phyloP scores from a whole-genome alignment of 2,113 vertebrate genomes.

The Typhlomys cinereus region DNA sequence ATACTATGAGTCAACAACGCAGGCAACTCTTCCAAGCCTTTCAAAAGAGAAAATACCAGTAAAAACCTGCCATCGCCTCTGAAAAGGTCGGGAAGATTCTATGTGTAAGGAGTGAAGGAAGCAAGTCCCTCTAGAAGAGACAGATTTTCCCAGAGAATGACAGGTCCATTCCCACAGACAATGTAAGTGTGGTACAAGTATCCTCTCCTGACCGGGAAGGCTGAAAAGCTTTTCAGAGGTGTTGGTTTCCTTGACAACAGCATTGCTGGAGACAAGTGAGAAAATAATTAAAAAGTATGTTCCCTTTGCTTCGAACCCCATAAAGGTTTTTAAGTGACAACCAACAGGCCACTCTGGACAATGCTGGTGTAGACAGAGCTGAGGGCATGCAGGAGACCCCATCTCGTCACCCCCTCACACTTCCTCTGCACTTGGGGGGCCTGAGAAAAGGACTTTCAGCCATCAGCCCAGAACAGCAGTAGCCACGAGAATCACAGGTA shows the following conservation, averaged over 20 bases:
- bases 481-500: neutral
- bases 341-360: neutral
- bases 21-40: neutral
- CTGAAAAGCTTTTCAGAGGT: slow-evolving; percentile 79
- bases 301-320: slow-evolving; percentile 54
- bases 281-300: slow-evolving; percentile 84
- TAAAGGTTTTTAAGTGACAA: slow-evolving; percentile 61
- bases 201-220: slow-evolving; percentile 67
- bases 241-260: slow-evolving; percentile 87
- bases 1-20: neutral
- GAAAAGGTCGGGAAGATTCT: slow-evolving; percentile 68
- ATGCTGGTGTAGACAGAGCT: fast-evolving
- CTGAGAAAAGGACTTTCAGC: neutral
- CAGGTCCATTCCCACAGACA: slow-evolving; percentile 63
- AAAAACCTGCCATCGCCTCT: neutral
- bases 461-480: neutral
- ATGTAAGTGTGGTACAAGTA: slow-evolving; percentile 60
- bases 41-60: slow-evolving; percentile 30
- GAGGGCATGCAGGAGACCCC: neutral
- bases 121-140: slow-evolving; percentile 49
- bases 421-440: neutral
- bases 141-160: slow-evolving; percentile 35
- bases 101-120: slow-evolving; percentile 42
- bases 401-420: no score
- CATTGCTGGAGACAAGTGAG: slow-evolving; percentile 79